Evolutionary conservation across 2,797 vertebrate species (phyloP), one percentile per base, ranked within the genome.

Genomic region (Halcyon chelicuti): DNA sequence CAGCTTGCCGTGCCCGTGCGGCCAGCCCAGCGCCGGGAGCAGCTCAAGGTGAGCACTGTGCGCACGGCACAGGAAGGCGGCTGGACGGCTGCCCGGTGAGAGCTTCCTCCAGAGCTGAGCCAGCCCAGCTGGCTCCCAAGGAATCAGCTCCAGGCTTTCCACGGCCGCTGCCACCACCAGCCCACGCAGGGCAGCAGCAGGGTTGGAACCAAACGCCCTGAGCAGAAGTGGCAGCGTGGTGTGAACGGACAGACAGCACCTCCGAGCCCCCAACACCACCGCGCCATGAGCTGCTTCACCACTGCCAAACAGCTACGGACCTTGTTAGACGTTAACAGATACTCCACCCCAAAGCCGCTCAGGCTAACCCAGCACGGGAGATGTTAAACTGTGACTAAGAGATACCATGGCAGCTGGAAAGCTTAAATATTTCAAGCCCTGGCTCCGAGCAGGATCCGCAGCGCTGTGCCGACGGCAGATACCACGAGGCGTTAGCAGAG

Each of bases 321-420:
- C 26, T 1, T 0, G 49, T 6, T 22, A 49, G 87, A 4, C 37
- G 10, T 10, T 1, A 12, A 3, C 52, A 39, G 40, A 6, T 13
- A 5, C 1, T 46, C 37, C 40, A 1, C 58, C 90, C 55, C 5
- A 8, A 61, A 63, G 5, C 28, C 17, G 0, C 62, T 3, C 46
- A 5, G 83, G 9, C 33, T 14, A 46, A 4, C 68, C 25, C 65
- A 5, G 85, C 12, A 1, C 1, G 17, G 35, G 4, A 26, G 74
- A 37, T 9, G 29, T 17, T 26, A 12, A 57, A 29, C 62, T 4
- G 31, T 6, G 75, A 40, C 75, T 13, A 1, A n/a, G 47, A 63
- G 55, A 20, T 0, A 21, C 12, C 35, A 7, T 0, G 0, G 51
- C 0, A 4, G 71, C 12, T 5, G 46, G n/a, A n/a, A 85, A 87